Evolutionary conservation across 2,113 vertebrate genomes (phyloP).

Genomic region (Chionodraco myersi): DNA sequence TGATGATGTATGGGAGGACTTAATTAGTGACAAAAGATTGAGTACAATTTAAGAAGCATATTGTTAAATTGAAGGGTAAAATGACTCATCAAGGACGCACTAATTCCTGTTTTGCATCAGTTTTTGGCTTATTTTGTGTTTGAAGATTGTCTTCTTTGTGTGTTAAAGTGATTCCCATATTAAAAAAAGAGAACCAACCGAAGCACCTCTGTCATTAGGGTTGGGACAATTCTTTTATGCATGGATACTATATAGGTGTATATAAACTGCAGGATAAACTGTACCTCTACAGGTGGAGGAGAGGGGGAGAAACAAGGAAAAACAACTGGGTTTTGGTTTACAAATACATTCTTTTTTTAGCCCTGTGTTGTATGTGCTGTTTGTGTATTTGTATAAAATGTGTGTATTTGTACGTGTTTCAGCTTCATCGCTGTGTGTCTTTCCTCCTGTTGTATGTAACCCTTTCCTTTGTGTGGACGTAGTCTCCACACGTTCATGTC

Average conservation of each 20-base stretch:
- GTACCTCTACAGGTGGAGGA: constrained; percentile 72
- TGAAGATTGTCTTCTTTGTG: constrained; percentile 70
- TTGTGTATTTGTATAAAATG: constrained; percentile 70
- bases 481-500: constrained; percentile 22
- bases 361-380: constrained; percentile 57
- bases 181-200: constrained; percentile 72
- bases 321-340: constrained; percentile 56
- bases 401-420: constrained; percentile 58
- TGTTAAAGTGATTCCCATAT: constrained; percentile 83
- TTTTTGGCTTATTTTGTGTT: constrained; percentile 66
- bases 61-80: not conserved
- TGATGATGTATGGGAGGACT: not conserved
- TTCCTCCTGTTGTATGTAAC: constrained; percentile 41
- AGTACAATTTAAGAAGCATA: constrained; percentile 3
- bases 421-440: constrained; percentile 53
- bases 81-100: constrained; percentile 38
- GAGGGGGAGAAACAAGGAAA: constrained; percentile 66
- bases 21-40: constrained; percentile 1
- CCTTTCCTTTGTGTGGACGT: constrained; percentile 38
- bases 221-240: constrained; percentile 82
- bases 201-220: constrained; percentile 76
- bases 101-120: constrained; percentile 45
- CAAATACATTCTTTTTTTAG: constrained; percentile 51
- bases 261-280: constrained; percentile 82
- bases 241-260: constrained; percentile 84